Percentiles rank a stretch among this genome's conserved stretches.
These are phyloP conservation scores for Therioaphis trifolii DNA, from an alignment of 2,888 invertebrate genomes.

Conservation along the genomic window DNA sequence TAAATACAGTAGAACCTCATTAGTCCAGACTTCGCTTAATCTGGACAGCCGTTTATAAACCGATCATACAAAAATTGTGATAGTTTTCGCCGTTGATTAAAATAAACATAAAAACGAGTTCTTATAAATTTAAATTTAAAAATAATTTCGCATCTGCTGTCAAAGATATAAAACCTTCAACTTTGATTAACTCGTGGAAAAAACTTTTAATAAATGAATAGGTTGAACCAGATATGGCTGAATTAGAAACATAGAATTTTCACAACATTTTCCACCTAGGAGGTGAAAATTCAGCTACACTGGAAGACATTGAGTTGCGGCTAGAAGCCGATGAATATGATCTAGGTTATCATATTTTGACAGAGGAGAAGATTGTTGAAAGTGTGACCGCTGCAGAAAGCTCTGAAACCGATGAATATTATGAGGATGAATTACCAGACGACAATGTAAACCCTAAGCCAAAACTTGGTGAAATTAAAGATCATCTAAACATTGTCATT, in stretches of 20 bases:
- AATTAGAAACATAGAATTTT: constrained; percentile 44
- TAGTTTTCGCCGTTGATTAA: too few relatives aligned
- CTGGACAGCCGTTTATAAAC: too few relatives aligned
- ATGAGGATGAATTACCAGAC: not conserved
- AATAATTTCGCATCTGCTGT: constrained; percentile 53
- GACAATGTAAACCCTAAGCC: not conserved
- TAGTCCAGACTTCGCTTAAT: too few relatives aligned
- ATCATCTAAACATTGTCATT: constrained; percentile 15
- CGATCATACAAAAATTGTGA: too few relatives aligned
- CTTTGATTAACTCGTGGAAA: constrained; percentile 52
- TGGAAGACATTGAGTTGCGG: constrained; percentile 44
- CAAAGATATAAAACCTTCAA: constrained; percentile 46
- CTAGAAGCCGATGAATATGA: too few relatives aligned
- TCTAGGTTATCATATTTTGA: constrained; percentile 37
- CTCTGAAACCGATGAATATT: constrained; percentile 27
- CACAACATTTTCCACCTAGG: constrained; percentile 20
- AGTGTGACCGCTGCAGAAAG: constrained; percentile 11
- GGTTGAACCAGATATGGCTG: constrained; percentile 38
- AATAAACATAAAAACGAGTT: not conserved
- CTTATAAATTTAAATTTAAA: constrained; percentile 63
- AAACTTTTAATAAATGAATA: constrained; percentile 54
- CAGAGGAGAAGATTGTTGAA: constrained; percentile 21
- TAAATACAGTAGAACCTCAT: too few relatives aligned
- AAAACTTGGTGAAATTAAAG: constrained; percentile 31
- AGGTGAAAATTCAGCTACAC: constrained; percentile 33